Conservation (phyloP, 2,113 vertebrate genomes). For the Dicerorhinus sumatrensis region DNA sequence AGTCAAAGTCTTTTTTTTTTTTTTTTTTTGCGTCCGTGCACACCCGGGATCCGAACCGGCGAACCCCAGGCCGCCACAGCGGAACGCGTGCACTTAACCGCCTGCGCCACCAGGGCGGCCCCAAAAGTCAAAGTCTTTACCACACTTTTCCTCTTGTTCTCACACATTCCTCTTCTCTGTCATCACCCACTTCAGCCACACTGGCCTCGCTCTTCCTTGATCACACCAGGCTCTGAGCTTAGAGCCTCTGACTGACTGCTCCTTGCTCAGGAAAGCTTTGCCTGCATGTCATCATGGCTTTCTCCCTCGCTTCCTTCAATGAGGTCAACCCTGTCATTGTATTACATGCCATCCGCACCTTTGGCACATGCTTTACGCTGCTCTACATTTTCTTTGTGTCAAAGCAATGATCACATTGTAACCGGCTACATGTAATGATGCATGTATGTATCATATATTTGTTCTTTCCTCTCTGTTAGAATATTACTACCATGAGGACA, state of each 20-base stretch:
- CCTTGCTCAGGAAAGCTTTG: not conserved
- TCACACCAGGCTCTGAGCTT: not conserved
- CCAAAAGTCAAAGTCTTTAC: not conserved
- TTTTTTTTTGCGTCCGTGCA: no score
- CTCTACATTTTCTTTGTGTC: not conserved
- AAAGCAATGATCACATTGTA: not conserved
- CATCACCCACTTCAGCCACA: not conserved
- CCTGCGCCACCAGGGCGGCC: no score
- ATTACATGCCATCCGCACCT: not conserved
- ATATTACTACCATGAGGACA: not conserved
- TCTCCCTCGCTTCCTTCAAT: not conserved
- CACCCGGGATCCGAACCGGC: no score
- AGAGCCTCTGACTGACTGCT: not conserved
- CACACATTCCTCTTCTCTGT: not conserved
- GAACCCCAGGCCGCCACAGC: no score
- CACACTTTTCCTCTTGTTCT: not conserved
- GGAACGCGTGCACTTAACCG: no score
- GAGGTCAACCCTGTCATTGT: not conserved
- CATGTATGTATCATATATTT: not conserved
- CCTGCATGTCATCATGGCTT: not conserved
- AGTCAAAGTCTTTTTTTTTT: not conserved
- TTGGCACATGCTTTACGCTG: not conserved
- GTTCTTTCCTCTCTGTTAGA: not conserved
- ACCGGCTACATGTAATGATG: not conserved
- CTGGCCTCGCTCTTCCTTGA: not conserved